phyloP scores from a whole-genome alignment of 2,113 vertebrate genomes.

The Abramis brama region DNA sequence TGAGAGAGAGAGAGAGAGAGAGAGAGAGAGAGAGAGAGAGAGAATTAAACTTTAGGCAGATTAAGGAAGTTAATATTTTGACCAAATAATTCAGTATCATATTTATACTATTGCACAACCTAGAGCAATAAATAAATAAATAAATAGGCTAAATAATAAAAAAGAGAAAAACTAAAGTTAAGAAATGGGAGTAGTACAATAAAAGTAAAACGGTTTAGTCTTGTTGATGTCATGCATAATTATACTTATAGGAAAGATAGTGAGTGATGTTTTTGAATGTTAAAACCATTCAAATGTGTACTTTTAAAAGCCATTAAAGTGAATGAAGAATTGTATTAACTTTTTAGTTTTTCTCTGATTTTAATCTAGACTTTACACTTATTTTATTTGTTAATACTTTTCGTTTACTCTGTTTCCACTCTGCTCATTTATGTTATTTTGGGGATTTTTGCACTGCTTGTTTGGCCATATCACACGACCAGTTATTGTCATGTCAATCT shows the following conservation, averaged over 20 bases:
- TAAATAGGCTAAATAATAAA: no score
- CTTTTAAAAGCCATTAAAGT: background rate
- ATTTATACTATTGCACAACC: no score
- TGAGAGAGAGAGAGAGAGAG: no score
- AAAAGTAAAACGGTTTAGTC: background rate
- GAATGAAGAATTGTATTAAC: background rate
- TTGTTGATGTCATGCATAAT: background rate
- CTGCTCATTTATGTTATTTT: background rate
- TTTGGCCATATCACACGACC: background rate
- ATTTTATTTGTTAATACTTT: background rate
- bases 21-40: no score
- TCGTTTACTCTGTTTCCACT: background rate
- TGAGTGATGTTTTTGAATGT: background rate
- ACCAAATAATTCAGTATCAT: no score
- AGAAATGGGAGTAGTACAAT: no score
- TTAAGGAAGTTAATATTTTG: no score
- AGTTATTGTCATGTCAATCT: background rate
- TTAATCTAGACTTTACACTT: background rate
- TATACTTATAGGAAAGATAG: background rate
- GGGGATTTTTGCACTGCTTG: background rate
- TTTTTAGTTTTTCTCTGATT: background rate
- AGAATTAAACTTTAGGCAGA: no score
- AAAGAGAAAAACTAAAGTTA: no score
- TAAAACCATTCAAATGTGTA: no score
- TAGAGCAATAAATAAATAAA: no score